These are phyloP conservation scores for Leuciscus waleckii DNA, from an alignment of 2,797 vertebrate species.

Conservation along the genomic window DNA sequence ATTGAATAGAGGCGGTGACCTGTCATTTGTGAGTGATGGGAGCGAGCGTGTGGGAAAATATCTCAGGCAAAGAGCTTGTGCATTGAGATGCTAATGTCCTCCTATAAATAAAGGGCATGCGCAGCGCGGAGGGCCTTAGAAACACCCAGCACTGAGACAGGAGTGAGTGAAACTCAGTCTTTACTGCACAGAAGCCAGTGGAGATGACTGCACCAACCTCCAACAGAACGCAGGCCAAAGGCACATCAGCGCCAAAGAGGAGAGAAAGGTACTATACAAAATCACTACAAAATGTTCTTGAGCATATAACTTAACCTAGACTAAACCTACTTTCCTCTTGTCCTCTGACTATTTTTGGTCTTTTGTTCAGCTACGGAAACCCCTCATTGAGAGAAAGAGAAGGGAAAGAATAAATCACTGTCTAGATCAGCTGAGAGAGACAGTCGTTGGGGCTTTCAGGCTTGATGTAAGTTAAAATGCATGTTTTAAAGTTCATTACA, in stretches of 20 bases:
- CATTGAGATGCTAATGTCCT: conserved; percentile 90
- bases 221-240: conserved; percentile 70
- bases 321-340: conserved; percentile 3
- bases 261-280: conserved; percentile 84
- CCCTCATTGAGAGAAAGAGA: conserved; percentile 89
- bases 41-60: conserved; percentile 89
- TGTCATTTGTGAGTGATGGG: conserved; percentile 90
- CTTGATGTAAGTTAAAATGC: conserved; percentile 83
- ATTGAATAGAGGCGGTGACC: conserved; percentile 88
- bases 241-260: conserved; percentile 80
- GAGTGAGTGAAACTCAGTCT: conserved; percentile 48
- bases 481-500: neutral
- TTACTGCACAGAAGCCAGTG: conserved; percentile 35
- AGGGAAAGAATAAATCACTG: conserved; percentile 91
- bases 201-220: conserved; percentile 83
- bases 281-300: neutral
- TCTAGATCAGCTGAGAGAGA: conserved; percentile 89
- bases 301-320: neutral
- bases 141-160: conserved; percentile 65
- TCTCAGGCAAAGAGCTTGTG: conserved; percentile 78
- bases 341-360: conserved; percentile 5
- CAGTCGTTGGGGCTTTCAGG: conserved; percentile 84
- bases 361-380: conserved; percentile 83
- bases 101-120: conserved; percentile 85
- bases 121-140: conserved; percentile 77